A percentile compares a stretch with the other conserved stretches of the same genome.
These are phyloP conservation scores for Verasper variegatus DNA, from an alignment of 2,113 vertebrate genomes.

Conservation along the genomic window DNA sequence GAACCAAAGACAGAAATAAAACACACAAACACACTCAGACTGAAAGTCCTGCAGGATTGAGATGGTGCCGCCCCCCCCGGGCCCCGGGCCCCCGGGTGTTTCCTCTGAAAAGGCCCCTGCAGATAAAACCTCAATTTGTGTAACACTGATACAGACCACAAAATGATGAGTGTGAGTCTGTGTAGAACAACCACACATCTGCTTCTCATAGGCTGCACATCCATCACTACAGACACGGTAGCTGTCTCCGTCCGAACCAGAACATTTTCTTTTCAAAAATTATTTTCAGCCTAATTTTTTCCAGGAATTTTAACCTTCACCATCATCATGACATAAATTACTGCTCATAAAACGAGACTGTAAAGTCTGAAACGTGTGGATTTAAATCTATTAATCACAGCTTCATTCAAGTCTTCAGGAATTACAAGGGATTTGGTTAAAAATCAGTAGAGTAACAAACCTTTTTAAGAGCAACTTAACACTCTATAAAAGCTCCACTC, in stretches of 20 bases:
- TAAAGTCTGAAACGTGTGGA: not conserved
- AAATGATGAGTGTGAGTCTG: conserved; percentile 3
- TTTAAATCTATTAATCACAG: not conserved
- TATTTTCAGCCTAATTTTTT: not conserved
- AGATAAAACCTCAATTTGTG: not conserved
- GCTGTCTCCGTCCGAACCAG: not conserved
- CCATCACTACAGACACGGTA: conserved; percentile 16
- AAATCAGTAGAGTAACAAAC: not conserved
- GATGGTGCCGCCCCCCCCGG: not conserved
- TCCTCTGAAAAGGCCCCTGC: not conserved
- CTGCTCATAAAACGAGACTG: not conserved
- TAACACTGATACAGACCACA: not conserved
- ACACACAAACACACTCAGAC: not conserved
- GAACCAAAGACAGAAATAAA: not conserved
- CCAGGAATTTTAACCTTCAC: not conserved
- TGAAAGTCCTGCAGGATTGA: not conserved
- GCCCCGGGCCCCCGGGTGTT: not conserved
- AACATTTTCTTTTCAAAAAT: not conserved
- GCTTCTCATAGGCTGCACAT: conserved; percentile 3
- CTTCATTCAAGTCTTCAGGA: not conserved
- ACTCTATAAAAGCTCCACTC: not conserved
- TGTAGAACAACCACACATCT: conserved; percentile 34
- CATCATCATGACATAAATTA: not conserved
- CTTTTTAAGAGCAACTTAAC: conserved; percentile 1
- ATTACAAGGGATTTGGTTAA: not conserved